Evolutionary conservation across 1,140 invertebrate species (phyloP).

Genomic region (Calephelis nemesis): DNA sequence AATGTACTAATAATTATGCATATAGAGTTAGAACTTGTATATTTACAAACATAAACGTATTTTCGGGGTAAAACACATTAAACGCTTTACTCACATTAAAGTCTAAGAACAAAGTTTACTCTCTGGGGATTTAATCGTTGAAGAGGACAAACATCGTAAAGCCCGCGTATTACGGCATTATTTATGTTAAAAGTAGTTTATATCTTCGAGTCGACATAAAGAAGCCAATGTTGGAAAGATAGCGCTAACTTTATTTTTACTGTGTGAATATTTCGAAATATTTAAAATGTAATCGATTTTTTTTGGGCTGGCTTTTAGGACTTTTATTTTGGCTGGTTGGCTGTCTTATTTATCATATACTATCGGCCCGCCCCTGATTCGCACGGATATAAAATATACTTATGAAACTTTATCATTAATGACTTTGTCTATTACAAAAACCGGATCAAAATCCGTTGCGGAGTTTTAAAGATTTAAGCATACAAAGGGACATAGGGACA

Average conservation of each 20-base stretch:
- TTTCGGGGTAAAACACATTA: constrained; percentile 6
- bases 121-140: constrained; percentile 19
- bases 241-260: constrained; percentile 1
- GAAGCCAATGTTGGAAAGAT: constrained; percentile 6
- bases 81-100: constrained; percentile 18
- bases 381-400: no score
- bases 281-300: no score
- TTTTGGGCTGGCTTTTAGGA: no score
- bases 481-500: no score
- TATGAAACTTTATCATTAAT: no score
- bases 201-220: constrained; percentile 3
- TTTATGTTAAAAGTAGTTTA: constrained; percentile 16
- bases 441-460: no score
- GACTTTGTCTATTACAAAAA: no score
- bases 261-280: background rate
- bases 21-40: background rate
- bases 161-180: constrained; percentile 10
- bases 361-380: no score
- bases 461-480: no score
- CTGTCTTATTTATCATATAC: no score
- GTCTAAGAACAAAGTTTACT: constrained; percentile 21
- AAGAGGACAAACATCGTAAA: constrained; percentile 23
- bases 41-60: constrained; percentile 10
- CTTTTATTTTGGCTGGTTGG: no score
- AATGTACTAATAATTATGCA: background rate